Base-by-base conservation (phyloP, 37 sponge, comb jelly and placozoan species). In the Lycopodina hypogea region DNA sequence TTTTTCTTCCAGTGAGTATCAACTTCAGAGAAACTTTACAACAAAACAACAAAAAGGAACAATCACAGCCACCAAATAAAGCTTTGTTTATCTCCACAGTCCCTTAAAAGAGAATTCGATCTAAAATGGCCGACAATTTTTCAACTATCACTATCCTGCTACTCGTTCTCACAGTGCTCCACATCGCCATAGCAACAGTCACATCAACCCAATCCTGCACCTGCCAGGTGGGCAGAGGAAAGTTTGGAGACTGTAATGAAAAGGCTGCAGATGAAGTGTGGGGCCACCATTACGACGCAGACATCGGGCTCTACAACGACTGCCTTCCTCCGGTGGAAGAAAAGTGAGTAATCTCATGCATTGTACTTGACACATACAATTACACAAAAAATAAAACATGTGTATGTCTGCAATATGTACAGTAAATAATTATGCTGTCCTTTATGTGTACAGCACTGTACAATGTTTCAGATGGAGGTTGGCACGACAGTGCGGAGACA, bases 401-500 rank as follows among this genome's bases (percentile, higher is more conserved):
- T 45, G 48, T 9, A 45, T 9, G 9, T 9, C 4, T 9, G 8
- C 4, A 4, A 45, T 9, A 45, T 45, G 48, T 9, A 45, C 48
- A 9, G 9, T 45, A 9, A 4, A 45, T 9, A 45, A 9, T 45
- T 45, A 12, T 9, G 8, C 48, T 58, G 59, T 14, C 14, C 26
- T 14, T 58, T 21, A 8, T 24, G 23, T 11, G 15, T 52, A 52
- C 30, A 65, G 66, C 30, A 32, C 66, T 17, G 30, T 65, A 11
- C 18, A 32, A 32, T 65, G 66, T 30, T 65, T 65, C 66, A 29
- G 66, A 32, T 65, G 66, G 66, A 65, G 66, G 30, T 9, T 65
- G 18, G 66, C 66, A 26, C 2, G 26, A 21, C 26, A 58, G 26
- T 65, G 66, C 30, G 66, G 66, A 7, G 33, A 32, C 2, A 32